These are phyloP conservation scores for Caenorhabditis becei DNA, from an alignment of 2,888 invertebrate genomes.

Conservation along the genomic window DNA sequence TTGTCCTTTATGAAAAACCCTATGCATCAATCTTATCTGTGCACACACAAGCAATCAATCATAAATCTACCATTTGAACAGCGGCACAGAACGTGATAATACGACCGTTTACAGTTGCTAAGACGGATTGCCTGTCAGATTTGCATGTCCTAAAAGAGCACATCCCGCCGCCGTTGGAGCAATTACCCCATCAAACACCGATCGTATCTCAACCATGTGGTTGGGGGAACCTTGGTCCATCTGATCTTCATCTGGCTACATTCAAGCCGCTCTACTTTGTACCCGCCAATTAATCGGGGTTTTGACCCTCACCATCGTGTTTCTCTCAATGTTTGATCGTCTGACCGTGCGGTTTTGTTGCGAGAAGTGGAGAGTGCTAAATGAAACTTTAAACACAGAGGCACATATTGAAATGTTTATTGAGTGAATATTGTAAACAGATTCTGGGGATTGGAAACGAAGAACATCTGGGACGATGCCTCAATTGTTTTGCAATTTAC, in stretches of 20 bases:
- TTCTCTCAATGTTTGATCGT: constrained; percentile 46
- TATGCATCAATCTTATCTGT: no score
- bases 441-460: constrained; percentile 12
- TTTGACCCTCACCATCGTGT: neutral
- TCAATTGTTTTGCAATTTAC: constrained; percentile 34
- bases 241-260: constrained; percentile 36
- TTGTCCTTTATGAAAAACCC: no score
- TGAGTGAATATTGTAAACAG: constrained; percentile 2
- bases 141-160: neutral
- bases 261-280: constrained; percentile 40
- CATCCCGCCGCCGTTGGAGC: neutral
- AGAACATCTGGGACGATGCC: neutral
- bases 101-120: neutral
- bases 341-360: constrained; percentile 18
- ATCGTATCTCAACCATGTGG: constrained; percentile 9
- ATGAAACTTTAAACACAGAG: neutral
- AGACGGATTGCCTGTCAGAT: neutral
- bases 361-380: neutral
- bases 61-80: no score
- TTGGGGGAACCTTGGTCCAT: constrained; percentile 23
- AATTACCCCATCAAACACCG: neutral
- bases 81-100: neutral
- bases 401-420: constrained; percentile 33
- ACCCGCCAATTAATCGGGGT: constrained; percentile 30
- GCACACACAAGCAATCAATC: no score